Conservation (phyloP, 2,888 invertebrate genomes). For the Sesamia inferens region DNA sequence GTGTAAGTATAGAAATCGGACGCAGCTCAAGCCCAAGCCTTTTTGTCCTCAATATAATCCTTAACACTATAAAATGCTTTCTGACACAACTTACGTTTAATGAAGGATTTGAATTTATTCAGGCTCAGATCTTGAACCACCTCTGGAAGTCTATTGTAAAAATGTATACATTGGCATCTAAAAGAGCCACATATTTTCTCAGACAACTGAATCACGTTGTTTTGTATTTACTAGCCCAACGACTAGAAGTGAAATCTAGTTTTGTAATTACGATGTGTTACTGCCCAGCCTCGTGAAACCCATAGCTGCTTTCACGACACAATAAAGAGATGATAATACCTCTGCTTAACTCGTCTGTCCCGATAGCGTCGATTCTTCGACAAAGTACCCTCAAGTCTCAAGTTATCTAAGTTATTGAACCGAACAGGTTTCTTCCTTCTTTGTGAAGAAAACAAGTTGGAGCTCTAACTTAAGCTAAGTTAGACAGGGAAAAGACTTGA, state of each 20-base stretch:
- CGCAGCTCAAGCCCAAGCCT: too few relatives aligned
- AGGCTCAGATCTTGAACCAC: too few relatives aligned
- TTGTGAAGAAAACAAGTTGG: slow-evolving; percentile 19
- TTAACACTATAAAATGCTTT: too few relatives aligned
- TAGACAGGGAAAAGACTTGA: background rate
- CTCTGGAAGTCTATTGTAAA: too few relatives aligned
- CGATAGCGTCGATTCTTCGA: slow-evolving; percentile 7
- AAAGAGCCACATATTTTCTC: too few relatives aligned
- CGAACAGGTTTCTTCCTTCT: slow-evolving; percentile 23
- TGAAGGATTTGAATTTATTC: too few relatives aligned
- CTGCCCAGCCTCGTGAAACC: too few relatives aligned
- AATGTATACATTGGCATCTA: too few relatives aligned
- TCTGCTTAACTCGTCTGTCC: background rate
- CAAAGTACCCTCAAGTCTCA: slow-evolving; percentile 16
- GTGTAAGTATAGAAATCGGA: too few relatives aligned
- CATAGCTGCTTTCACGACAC: background rate
- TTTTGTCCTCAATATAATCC: too few relatives aligned
- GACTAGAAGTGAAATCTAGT: background rate
- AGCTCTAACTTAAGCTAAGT: slow-evolving; percentile 2
- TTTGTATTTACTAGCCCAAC: background rate
- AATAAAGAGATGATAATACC: slow-evolving; percentile 3
- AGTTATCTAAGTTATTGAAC: slow-evolving; percentile 44
- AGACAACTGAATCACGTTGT: too few relatives aligned
- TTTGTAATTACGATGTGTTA: background rate
- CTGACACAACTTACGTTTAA: too few relatives aligned